phyloP scores from a whole-genome alignment of 37 sponge, comb jelly and placozoan genomes.

The Oopsacas minuta region DNA sequence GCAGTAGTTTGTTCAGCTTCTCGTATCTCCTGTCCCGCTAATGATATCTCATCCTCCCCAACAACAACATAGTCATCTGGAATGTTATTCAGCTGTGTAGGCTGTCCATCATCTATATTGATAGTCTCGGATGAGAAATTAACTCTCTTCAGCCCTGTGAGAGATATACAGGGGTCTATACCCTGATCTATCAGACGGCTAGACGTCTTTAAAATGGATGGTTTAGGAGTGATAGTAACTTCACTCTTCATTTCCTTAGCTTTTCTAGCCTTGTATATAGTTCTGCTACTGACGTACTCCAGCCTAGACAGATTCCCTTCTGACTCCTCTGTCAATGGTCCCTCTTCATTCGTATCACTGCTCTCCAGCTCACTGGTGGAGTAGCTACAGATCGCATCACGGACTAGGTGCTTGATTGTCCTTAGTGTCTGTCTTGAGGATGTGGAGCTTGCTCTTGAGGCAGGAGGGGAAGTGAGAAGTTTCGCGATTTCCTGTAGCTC shows the following conservation, averaged over 20 bases:
- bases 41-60: neutral
- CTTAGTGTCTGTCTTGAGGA: neutral
- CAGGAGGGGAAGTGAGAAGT: constrained; percentile 14
- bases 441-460: neutral
- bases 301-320: neutral
- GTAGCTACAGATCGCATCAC: neutral
- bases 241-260: neutral
- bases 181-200: neutral
- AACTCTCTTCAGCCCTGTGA: neutral
- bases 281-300: neutral
- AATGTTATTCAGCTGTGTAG: neutral
- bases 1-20: neutral
- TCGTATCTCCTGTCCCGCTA: neutral
- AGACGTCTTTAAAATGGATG: neutral
- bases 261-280: neutral
- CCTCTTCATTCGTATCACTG: neutral
- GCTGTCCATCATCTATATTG: neutral
- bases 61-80: constrained; percentile 10
- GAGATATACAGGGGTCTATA: neutral
- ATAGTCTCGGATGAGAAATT: neutral
- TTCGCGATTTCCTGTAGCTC: constrained; percentile 19
- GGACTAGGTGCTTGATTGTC: constrained; percentile 1
- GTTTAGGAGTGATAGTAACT: neutral
- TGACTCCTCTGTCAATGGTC: neutral
- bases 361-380: constrained; percentile 9